Evolutionary conservation across 2,888 invertebrate genomes (phyloP).

Genomic region (Eristalis arbustorum): DNA sequence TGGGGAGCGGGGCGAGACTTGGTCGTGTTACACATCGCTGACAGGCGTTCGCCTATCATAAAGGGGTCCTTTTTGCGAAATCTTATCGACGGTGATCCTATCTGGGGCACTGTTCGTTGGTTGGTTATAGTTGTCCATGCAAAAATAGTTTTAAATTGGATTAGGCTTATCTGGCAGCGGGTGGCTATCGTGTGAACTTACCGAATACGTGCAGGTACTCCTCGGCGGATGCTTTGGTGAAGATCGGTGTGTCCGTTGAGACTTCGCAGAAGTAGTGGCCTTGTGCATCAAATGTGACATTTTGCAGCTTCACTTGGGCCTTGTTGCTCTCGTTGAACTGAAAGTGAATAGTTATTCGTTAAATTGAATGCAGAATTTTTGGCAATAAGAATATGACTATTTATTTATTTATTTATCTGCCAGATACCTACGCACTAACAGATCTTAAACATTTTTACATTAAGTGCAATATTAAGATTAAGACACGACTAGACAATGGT

Average conservation of each 20-base stretch:
- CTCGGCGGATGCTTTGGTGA: constrained; percentile 88
- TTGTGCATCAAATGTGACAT: constrained; percentile 88
- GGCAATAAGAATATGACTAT: too few species aligned
- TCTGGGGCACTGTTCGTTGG: constrained; percentile 82
- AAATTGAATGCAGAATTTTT: too few species aligned
- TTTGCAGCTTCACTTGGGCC: constrained; percentile 82
- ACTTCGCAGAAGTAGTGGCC: constrained; percentile 91
- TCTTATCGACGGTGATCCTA: constrained; percentile 84
- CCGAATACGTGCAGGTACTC: constrained; percentile 90
- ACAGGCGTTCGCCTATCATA: constrained; percentile 84
- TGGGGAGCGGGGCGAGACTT: constrained; percentile 86
- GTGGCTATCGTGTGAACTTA: constrained; percentile 81
- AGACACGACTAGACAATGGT: too few species aligned
- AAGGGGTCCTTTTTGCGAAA: constrained; percentile 83
- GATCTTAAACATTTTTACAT: too few species aligned
- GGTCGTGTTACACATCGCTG: constrained; percentile 86
- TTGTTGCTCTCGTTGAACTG: constrained; percentile 79
- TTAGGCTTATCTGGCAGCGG: neutral
- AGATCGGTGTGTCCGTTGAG: constrained; percentile 90
- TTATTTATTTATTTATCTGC: too few species aligned
- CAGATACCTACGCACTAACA: too few species aligned
- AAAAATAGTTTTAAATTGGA: constrained; percentile 30
- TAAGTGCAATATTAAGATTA: too few species aligned
- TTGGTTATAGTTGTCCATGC: constrained; percentile 25
- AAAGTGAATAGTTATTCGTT: neutral